Conservation (phyloP, 92 coral and sea anemone genomes). For the Parazoanthus swiftii region DNA sequence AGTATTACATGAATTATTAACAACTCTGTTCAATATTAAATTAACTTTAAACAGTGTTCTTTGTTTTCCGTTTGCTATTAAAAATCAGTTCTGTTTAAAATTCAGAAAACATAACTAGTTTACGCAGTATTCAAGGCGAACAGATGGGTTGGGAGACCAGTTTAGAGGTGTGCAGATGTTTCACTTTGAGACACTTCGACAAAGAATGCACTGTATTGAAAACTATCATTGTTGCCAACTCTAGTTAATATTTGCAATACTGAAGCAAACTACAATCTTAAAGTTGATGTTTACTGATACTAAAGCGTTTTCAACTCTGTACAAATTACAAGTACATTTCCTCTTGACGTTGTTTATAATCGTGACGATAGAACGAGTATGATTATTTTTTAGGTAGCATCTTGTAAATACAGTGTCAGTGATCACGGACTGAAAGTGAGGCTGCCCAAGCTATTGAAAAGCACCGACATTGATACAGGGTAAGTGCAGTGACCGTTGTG, state of each 20-base stretch:
- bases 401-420: neutral
- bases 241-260: neutral
- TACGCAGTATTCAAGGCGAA: neutral
- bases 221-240: neutral
- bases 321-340: neutral
- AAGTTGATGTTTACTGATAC: too few relatives aligned
- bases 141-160: neutral
- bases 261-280: neutral
- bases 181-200: neutral
- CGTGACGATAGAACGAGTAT: neutral
- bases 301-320: too few relatives aligned
- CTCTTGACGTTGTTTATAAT: neutral
- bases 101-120: too few relatives aligned
- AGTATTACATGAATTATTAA: too few relatives aligned
- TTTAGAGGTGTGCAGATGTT: neutral
- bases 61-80: too few relatives aligned
- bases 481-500: neutral
- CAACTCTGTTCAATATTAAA: too few relatives aligned
- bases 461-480: neutral
- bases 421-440: neutral
- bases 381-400: neutral
- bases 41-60: too few relatives aligned
- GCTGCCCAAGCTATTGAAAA: neutral
- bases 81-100: too few relatives aligned
- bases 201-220: neutral